Evolutionary conservation across 2,888 invertebrate species (phyloP).

Genomic region (Ornithoptera alexandrae): DNA sequence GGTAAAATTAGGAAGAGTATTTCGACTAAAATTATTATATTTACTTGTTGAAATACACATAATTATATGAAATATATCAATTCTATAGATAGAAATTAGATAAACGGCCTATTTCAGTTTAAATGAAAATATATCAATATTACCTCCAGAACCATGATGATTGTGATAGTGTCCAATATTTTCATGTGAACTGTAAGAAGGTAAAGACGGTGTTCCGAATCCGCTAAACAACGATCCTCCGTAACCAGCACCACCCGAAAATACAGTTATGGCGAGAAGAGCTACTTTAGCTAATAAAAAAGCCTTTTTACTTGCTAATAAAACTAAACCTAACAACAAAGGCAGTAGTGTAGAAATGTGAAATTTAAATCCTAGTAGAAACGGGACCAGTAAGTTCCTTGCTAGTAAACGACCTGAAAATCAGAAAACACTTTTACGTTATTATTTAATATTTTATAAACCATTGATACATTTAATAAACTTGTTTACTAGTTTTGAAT

Average conservation of each 20-base stretch:
- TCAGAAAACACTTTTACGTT: not conserved
- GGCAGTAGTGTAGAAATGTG: conserved; percentile 87
- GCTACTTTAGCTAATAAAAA: conserved; percentile 87
- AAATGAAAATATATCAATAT: conserved; percentile 22
- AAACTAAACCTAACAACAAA: conserved; percentile 84
- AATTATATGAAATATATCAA: not conserved
- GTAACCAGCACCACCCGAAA: conserved; percentile 79
- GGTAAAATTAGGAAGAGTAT: conserved; percentile 41
- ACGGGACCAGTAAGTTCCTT: conserved; percentile 86
- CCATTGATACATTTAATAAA: not conserved
- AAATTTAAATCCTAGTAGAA: conserved; percentile 89
- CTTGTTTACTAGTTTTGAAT: not conserved
- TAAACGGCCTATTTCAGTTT: not conserved
- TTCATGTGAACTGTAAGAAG: conserved; percentile 62
- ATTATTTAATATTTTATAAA: not conserved
- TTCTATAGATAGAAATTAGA: no score
- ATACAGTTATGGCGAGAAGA: conserved; percentile 83
- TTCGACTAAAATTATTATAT: conserved; percentile 23
- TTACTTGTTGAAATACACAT: not conserved
- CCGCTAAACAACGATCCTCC: conserved; percentile 57
- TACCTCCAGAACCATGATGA: conserved; percentile 59
- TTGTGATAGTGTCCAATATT: conserved; percentile 54
- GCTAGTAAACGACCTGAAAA: conserved; percentile 86
- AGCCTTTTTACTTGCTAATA: conserved; percentile 88
- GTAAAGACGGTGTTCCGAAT: conserved; percentile 50